Evolutionary conservation across 2,113 vertebrate species (phyloP).

Genomic region (Pangasianodon gigas): DNA sequence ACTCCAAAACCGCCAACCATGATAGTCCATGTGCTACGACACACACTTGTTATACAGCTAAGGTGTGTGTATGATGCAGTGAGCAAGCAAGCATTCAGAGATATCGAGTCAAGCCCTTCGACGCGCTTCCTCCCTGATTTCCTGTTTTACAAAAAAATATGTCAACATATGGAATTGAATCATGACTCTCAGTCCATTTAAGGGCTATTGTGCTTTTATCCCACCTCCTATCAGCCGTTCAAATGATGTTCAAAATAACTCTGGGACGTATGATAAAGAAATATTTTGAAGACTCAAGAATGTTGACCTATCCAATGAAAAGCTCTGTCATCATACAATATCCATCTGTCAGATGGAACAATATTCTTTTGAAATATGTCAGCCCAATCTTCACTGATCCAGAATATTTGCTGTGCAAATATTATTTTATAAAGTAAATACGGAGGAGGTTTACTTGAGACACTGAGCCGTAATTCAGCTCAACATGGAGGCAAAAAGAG

Average conservation of each 20-base stretch:
- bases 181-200: background rate
- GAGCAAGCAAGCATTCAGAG: background rate
- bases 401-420: conserved; percentile 6
- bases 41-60: background rate
- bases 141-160: background rate
- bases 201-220: background rate
- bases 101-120: background rate
- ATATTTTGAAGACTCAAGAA: background rate
- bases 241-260: background rate
- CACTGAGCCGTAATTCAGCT: conserved; percentile 7
- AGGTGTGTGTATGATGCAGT: background rate
- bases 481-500: background rate
- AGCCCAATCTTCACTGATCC: conserved; percentile 4
- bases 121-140: background rate
- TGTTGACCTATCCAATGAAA: background rate
- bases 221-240: background rate
- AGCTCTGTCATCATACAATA: conserved; percentile 5
- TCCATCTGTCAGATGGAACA: conserved; percentile 1
- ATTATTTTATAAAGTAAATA: conserved; percentile 29
- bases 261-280: background rate
- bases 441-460: conserved; percentile 17
- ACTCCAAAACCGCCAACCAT: background rate
- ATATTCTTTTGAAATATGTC: conserved; percentile 41
- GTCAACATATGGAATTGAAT: background rate
- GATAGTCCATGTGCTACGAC: too few species aligned